phyloP scores from a whole-genome alignment of 2,113 vertebrate genomes.

The Ifrita kowaldi region DNA sequence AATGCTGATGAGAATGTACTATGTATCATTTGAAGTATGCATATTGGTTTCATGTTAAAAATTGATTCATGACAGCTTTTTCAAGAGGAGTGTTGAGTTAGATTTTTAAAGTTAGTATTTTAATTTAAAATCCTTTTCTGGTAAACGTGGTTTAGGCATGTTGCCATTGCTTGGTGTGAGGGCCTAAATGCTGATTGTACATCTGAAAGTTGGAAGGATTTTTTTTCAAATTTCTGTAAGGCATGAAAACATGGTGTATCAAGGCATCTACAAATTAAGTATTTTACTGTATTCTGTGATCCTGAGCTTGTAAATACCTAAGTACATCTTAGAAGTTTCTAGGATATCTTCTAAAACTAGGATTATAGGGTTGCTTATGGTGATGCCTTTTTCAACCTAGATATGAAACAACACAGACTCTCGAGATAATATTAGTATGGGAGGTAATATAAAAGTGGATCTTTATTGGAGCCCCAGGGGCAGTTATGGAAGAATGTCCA shows the following conservation, averaged over 20 bases:
- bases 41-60: not conserved
- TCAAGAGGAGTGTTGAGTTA: not conserved
- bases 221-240: not conserved
- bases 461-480: not conserved
- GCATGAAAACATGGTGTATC: not conserved
- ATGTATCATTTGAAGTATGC: not conserved
- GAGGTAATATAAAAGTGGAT: not conserved
- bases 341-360: not conserved
- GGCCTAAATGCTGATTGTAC: not conserved
- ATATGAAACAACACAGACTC: not conserved
- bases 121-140: not conserved
- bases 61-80: not conserved
- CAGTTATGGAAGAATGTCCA: not conserved
- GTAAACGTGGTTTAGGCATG: not conserved
- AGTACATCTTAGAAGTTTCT: not conserved
- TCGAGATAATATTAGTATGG: not conserved
- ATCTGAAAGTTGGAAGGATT: not conserved
- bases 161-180: not conserved
- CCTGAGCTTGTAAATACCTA: not conserved
- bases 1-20: not conserved
- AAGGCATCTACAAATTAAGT: not conserved
- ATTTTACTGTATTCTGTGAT: not conserved
- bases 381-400: not conserved
- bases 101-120: not conserved
- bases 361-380: not conserved